phyloP scores from a whole-genome alignment of 2,797 vertebrate species.

The Orientallactaga sibirica region DNA sequence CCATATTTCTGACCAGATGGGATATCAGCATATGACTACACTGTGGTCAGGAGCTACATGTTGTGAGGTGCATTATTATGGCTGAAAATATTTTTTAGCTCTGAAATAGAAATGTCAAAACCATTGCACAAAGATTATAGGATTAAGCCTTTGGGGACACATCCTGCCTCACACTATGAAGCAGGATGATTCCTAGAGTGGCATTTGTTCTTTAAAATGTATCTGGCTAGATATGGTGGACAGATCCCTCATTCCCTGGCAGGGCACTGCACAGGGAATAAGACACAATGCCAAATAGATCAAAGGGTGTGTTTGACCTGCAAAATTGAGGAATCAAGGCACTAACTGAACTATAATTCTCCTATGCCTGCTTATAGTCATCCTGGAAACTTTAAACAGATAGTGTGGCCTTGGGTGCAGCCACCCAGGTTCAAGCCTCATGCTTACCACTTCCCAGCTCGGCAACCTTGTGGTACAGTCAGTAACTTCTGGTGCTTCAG shows the following conservation, averaged over 20 bases:
- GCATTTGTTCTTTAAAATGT: background rate
- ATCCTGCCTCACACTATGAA: background rate
- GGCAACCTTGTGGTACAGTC: background rate
- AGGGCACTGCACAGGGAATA: background rate
- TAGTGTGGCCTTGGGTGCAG: background rate
- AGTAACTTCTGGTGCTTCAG: background rate
- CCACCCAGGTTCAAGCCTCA: background rate
- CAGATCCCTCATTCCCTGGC: background rate
- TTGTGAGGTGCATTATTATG: conserved; percentile 9
- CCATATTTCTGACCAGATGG: background rate
- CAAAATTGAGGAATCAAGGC: background rate
- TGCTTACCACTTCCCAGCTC: background rate
- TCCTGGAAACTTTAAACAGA: background rate
- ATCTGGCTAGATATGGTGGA: background rate
- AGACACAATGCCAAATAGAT: background rate
- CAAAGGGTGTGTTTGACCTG: background rate
- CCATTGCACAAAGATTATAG: conserved; percentile 54
- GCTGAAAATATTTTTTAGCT: background rate
- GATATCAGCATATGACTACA: background rate
- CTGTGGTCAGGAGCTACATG: background rate
- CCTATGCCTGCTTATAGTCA: no score
- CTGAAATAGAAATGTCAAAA: background rate
- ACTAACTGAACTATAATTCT: no score
- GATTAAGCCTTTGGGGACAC: background rate
- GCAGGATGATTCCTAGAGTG: background rate